phyloP scores from a whole-genome alignment of 2,888 invertebrate genomes.

The Scaptomyza parva region DNA sequence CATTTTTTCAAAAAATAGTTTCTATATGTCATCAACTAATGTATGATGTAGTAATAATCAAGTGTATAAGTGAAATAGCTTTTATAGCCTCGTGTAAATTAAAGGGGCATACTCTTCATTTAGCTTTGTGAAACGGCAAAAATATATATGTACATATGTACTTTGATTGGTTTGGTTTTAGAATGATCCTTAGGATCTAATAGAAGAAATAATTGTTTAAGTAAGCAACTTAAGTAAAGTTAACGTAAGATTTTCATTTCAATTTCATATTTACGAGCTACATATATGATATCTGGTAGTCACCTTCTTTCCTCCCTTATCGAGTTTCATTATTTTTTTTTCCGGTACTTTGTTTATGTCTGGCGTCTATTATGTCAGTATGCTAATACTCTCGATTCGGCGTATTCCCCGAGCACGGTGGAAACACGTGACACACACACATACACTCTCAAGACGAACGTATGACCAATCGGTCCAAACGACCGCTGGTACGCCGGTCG shows the following conservation, averaged over 20 bases:
- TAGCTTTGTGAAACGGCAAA: no score
- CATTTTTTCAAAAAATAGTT: no score
- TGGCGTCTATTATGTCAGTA: constrained; percentile 33
- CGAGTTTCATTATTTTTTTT: neutral
- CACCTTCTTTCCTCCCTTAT: neutral
- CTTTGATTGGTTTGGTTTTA: no score
- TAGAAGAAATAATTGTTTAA: no score
- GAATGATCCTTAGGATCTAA: no score
- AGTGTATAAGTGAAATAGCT: neutral
- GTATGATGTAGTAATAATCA: neutral
- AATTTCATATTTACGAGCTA: neutral
- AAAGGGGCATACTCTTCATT: no score
- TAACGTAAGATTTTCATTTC: no score
- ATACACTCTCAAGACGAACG: constrained; percentile 9
- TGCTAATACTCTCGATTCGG: constrained; percentile 33
- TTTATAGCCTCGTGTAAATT: neutral
- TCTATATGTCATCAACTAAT: neutral
- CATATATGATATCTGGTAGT: neutral
- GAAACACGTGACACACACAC: constrained; percentile 56
- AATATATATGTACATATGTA: no score
- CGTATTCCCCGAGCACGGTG: constrained; percentile 73
- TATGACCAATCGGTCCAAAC: constrained; percentile 36
- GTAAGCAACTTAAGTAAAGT: no score
- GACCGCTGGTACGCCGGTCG: constrained; percentile 9
- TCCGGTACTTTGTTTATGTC: constrained; percentile 18